Conservation (phyloP, 2,888 invertebrate species). For the Agrotis exclamationis region DNA sequence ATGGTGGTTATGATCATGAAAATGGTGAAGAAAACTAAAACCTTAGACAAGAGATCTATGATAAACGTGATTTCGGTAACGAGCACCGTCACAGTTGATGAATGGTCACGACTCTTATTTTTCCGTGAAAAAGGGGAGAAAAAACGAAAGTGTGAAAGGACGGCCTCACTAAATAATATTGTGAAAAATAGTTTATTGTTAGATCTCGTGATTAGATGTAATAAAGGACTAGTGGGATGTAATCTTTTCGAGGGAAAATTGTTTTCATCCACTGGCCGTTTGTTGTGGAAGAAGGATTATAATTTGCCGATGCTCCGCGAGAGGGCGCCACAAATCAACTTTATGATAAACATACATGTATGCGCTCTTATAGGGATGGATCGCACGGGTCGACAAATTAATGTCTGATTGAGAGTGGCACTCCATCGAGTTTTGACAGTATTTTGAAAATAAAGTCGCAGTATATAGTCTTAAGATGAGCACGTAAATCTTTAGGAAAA, state of each 20-base stretch:
- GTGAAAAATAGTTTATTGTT: slow-evolving; percentile 89
- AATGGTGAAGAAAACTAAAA: slow-evolving; percentile 75
- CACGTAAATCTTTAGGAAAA: slow-evolving; percentile 46
- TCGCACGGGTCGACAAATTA: slow-evolving; percentile 49
- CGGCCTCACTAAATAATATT: slow-evolving; percentile 84
- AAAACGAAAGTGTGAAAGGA: slow-evolving; percentile 82
- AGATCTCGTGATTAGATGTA: slow-evolving; percentile 88
- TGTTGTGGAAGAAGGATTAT: slow-evolving; percentile 81
- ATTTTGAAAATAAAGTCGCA: slow-evolving; percentile 41
- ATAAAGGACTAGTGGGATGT: slow-evolving; percentile 79
- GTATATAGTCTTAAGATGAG: slow-evolving; percentile 25
- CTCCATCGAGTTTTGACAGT: slow-evolving; percentile 18
- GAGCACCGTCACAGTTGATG: slow-evolving; percentile 85
- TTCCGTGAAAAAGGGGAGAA: slow-evolving; percentile 82
- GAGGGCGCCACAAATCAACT: slow-evolving; percentile 63
- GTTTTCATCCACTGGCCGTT: slow-evolving; percentile 82
- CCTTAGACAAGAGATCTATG: slow-evolving; percentile 90
- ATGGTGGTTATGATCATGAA: slow-evolving; percentile 66
- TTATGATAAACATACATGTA: slow-evolving; percentile 61
- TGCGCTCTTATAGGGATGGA: slow-evolving; percentile 22
- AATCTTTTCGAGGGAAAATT: slow-evolving; percentile 83
- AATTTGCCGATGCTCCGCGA: slow-evolving; percentile 69
- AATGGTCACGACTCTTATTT: slow-evolving; percentile 85
- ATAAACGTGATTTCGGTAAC: slow-evolving; percentile 90
- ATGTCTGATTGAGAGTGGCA: slow-evolving; percentile 35